Base-by-base conservation (phyloP, 2,113 vertebrate genomes). In the Empidonax traillii region DNA sequence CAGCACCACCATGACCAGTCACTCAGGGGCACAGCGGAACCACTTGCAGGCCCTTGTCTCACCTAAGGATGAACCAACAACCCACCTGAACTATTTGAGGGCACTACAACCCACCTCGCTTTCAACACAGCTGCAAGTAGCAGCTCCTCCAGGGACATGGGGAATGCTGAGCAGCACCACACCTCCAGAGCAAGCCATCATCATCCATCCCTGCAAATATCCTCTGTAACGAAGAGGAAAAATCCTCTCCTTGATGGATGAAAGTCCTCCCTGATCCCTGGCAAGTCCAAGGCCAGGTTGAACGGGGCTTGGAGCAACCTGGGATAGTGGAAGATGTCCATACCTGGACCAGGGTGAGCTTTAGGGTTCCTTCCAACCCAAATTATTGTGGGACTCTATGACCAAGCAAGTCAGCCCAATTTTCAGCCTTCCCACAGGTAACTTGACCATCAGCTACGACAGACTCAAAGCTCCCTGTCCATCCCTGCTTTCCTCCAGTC, bases 11-110 rank as follows among this genome's bases (percentile, higher is more conserved):
- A 20, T 0, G 6, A 52, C 10, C 53, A 20, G 16, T 5, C 35
- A 35, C 0, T 0, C 14, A n/a, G 17, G 15, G 67, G 18, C 63
- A 89, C 2, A 1, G 13, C 0, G 0, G 19, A 61, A 52, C 2
- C 72, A 16, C 41, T 11, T 28, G 33, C n/a, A 74, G 37, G 21
- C 20, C 72, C 49, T 3, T 12, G 25, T 31, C 19, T 44, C 49
- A 23, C 49, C 3, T 25, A 30, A 33, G 0, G 14, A 35, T 8
- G 9, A 39, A 23, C 15, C 37, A 58, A 28, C 73, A 13, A n/a
- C 5, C 19, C 28, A 7, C 16, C 24, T 14, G 9, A 30, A 24
- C 24, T 55, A 69, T 31, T 2, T 14, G 12, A 12, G 46, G 51
- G 9, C 19, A 8, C 12, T 5, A 3, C n/a, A 4, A 8, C 4